phyloP scores from a whole-genome alignment of 2,888 invertebrate species.

The Cryptocheilus praepositus region DNA sequence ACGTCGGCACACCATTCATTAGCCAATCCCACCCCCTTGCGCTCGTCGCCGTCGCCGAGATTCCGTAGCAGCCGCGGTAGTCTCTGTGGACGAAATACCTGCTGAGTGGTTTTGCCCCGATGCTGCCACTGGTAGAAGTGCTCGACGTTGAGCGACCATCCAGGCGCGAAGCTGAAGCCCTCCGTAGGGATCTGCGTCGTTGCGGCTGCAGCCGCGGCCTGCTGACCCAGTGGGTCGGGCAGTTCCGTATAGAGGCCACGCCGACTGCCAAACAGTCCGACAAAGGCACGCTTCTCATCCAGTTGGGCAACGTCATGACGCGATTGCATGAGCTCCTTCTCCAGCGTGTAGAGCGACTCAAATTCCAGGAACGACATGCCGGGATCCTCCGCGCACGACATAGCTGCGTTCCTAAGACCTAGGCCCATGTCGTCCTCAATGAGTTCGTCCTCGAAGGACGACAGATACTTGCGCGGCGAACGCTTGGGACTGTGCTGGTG shows the following conservation, averaged over 20 bases:
- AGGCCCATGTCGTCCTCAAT: conserved; percentile 58
- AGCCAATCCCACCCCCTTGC: too few species aligned
- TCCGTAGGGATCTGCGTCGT: conserved; percentile 71
- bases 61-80: too few species aligned
- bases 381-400: conserved; percentile 33
- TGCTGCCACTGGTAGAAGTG: conserved; percentile 81
- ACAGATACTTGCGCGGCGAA: conserved; percentile 46
- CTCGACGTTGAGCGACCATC: conserved; percentile 80
- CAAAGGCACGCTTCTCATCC: conserved; percentile 58
- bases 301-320: conserved; percentile 55
- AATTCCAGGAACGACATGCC: conserved; percentile 66
- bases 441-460: conserved; percentile 51
- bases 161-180: conserved; percentile 80
- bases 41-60: too few species aligned
- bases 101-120: conserved; percentile 78
- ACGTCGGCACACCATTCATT: too few species aligned
- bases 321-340: conserved; percentile 62
- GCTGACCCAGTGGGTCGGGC: conserved; percentile 59
- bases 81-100: conserved; percentile 70
- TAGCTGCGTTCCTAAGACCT: conserved; percentile 41
- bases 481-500: conserved; percentile 35
- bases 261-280: conserved; percentile 59
- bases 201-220: conserved; percentile 34
- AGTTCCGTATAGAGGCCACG: conserved; percentile 65
- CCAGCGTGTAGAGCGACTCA: conserved; percentile 64